Conservation (phyloP, 2,113 vertebrate species). For the Gila orcuttii region DNA sequence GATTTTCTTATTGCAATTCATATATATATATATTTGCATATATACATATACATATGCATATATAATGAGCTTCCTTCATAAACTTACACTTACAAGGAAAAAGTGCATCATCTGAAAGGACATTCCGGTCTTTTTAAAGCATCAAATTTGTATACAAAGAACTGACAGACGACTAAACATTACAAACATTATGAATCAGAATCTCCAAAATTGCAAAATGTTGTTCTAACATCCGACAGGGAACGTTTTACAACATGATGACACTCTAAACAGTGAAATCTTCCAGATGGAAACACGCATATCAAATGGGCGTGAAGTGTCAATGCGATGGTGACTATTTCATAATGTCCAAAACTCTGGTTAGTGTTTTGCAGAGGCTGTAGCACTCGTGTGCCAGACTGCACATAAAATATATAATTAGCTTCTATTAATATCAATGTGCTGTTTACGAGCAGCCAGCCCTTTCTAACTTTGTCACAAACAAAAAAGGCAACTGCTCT, state of each 20-base stretch:
- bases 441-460: conserved; percentile 22
- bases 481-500: not conserved
- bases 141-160: not conserved
- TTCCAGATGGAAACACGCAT: not conserved
- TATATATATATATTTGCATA: not conserved
- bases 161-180: not conserved
- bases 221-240: not conserved
- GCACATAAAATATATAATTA: conserved; percentile 41
- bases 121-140: not conserved
- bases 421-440: conserved; percentile 45
- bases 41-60: not conserved
- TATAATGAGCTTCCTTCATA: not conserved
- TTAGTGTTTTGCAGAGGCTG: not conserved
- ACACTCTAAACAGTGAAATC: not conserved
- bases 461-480: conserved; percentile 25
- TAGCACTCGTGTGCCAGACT: not conserved
- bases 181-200: not conserved
- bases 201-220: not conserved
- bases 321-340: not conserved
- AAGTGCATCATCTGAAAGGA: not conserved
- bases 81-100: not conserved
- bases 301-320: not conserved
- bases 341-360: not conserved
- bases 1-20: not conserved
- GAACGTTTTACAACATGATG: not conserved